Conservation (phyloP, 1,140 invertebrate species). For the Octopus bimaculoides region DNA sequence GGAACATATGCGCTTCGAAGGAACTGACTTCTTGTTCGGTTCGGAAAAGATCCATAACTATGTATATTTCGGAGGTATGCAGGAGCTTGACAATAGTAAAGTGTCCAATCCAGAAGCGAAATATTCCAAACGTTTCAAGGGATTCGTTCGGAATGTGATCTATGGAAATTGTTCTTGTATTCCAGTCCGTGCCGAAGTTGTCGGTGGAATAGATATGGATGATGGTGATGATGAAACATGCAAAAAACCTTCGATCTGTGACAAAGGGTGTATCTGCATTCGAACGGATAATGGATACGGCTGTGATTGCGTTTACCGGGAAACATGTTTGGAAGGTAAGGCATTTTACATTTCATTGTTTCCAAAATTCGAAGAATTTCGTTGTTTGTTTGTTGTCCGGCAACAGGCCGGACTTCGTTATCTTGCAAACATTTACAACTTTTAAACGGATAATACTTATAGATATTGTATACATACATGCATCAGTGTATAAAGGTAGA, state of each 20-base stretch:
- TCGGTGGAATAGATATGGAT: not conserved
- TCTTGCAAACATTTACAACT: no score
- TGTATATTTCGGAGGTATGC: conserved; percentile 49
- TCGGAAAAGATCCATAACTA: conserved; percentile 31
- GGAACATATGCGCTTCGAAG: conserved; percentile 34
- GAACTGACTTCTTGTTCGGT: conserved; percentile 43
- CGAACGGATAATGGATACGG: not conserved
- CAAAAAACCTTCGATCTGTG: conserved; percentile 14
- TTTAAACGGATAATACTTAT: no score
- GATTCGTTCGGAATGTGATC: conserved; percentile 37
- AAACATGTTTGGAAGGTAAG: not conserved
- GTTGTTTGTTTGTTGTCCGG: no score
- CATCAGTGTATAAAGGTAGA: no score
- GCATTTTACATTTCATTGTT: no score
- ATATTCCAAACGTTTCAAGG: conserved; percentile 27
- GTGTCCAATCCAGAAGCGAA: conserved; percentile 34
- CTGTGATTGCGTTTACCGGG: not conserved
- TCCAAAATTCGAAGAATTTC: no score
- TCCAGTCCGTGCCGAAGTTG: not conserved
- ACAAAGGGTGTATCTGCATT: conserved; percentile 9
- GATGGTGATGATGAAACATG: not conserved
- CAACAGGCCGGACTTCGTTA: no score
- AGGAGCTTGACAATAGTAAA: conserved; percentile 17
- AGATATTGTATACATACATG: no score
- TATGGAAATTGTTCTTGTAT: conserved; percentile 25